phyloP scores from a whole-genome alignment of 2,113 vertebrate genomes.

The Eurystomus gularis region DNA sequence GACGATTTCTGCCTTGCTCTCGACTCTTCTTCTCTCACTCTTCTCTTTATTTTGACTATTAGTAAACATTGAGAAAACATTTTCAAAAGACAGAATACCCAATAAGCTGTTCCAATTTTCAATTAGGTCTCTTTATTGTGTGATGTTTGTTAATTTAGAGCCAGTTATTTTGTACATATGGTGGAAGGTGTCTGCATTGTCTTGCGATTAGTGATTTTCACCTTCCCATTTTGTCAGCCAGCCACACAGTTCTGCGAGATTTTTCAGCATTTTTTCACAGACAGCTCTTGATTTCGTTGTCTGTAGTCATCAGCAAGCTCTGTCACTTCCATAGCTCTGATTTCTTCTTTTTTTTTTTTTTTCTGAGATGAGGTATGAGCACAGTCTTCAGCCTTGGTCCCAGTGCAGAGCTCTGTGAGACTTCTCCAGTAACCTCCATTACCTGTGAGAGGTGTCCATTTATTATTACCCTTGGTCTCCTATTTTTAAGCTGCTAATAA shows the following conservation, averaged over 20 bases:
- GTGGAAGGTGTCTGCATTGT: not conserved
- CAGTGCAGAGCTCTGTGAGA: not conserved
- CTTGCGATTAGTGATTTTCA: not conserved
- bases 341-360: not conserved
- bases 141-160: not conserved
- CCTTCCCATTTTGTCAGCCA: not conserved
- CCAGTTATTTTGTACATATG: not conserved
- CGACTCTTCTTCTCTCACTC: not conserved
- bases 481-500: slow-evolving; percentile 32
- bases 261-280: not conserved
- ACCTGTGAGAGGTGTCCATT: not conserved
- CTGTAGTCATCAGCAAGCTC: not conserved
- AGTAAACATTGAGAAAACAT: not conserved
- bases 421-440: not conserved
- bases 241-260: not conserved
- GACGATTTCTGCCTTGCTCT: not conserved
- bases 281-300: not conserved
- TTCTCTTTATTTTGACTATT: not conserved
- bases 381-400: not conserved
- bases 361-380: not conserved
- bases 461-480: not conserved
- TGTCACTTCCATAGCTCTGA: not conserved
- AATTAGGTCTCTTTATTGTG: not conserved
- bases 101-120: not conserved
- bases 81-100: not conserved